A percentile compares a stretch with the other conserved stretches of the same genome.
Conservation (phyloP, 2,113 vertebrate genomes). For the Elanoides forficatus region DNA sequence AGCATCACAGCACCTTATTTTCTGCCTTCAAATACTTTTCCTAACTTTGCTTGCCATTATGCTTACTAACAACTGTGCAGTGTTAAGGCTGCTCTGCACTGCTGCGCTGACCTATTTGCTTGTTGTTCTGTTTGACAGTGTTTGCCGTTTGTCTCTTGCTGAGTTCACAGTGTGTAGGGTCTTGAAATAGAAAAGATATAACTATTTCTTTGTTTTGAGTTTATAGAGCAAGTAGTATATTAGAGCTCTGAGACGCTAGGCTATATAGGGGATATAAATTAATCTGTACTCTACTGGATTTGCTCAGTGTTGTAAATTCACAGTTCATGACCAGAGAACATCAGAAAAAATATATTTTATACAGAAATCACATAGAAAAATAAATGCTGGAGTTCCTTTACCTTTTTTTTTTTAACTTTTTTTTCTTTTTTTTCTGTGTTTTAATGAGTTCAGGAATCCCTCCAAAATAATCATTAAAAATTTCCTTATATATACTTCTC, state of each 20-base stretch:
- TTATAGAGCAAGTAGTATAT: neutral
- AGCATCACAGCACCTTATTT: neutral
- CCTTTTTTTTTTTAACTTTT: too few species aligned
- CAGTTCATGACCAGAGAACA: neutral
- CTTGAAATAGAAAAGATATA: neutral
- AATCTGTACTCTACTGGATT: neutral
- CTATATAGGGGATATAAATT: neutral
- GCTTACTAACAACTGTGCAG: fast-evolving
- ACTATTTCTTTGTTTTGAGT: neutral
- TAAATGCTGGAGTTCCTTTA: neutral
- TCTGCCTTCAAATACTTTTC: neutral
- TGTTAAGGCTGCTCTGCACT: neutral
- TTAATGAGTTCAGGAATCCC: neutral
- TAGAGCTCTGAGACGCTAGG: neutral
- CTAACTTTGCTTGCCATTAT: neutral
- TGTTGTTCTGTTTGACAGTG: neutral
- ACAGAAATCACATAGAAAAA: neutral
- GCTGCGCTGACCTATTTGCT: neutral
- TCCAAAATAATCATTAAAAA: neutral
- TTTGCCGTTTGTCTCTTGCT: neutral
- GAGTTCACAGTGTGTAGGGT: neutral
- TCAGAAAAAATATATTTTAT: neutral
- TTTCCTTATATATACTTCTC: neutral
- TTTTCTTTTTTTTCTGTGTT: neutral
- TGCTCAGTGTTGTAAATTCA: neutral